Conservation (phyloP, 2,797 vertebrate genomes). For the Pantherophis vulpinus region DNA sequence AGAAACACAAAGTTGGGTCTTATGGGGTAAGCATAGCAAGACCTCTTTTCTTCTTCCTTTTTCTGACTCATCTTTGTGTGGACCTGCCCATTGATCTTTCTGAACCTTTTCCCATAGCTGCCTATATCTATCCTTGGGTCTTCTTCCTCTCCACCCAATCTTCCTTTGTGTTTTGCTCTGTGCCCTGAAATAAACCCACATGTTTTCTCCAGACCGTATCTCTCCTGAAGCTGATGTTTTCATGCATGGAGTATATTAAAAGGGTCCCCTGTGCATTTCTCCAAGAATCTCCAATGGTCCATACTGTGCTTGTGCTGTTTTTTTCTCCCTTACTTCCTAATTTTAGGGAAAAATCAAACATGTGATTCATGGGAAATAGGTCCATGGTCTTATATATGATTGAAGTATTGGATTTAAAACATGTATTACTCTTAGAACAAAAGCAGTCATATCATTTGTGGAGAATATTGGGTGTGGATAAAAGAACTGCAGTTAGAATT, state of each 20-base stretch:
- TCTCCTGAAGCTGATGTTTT: background rate
- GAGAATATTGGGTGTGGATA: background rate
- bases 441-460: background rate
- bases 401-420: background rate
- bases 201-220: background rate
- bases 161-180: background rate
- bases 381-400: background rate
- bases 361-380: background rate
- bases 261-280: background rate
- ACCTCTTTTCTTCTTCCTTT: background rate
- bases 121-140: background rate
- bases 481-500: background rate
- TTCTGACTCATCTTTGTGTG: background rate
- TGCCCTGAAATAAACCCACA: background rate
- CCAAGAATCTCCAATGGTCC: background rate
- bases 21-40: background rate
- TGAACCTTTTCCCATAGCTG: background rate
- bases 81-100: background rate
- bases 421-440: background rate
- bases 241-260: background rate
- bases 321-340: background rate
- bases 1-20: background rate
- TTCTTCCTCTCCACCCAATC: background rate
- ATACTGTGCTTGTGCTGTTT: background rate
- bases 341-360: background rate